Evolutionary conservation across 2,113 vertebrate species (phyloP).

Genomic region (Semicossyphus pulcher): DNA sequence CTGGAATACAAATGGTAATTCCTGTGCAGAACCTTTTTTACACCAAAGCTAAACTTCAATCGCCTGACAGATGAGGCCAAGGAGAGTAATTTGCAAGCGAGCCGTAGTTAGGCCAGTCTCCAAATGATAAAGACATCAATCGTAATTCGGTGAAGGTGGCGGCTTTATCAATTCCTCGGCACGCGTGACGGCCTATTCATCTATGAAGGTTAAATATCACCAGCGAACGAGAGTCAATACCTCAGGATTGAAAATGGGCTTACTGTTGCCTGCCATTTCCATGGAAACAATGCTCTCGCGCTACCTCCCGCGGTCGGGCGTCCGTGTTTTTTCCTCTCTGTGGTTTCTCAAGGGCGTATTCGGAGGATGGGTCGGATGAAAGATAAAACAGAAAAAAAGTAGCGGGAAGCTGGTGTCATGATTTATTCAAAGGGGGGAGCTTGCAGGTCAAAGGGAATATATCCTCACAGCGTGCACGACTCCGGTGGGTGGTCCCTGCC

Average conservation of each 20-base stretch:
- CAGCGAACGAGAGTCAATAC: constrained; percentile 80
- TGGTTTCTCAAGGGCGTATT: constrained; percentile 76
- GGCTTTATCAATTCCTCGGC: constrained; percentile 72
- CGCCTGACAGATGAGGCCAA: constrained; percentile 62
- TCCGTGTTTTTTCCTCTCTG: constrained; percentile 37
- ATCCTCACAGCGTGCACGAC: constrained; percentile 50
- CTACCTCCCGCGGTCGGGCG: constrained; percentile 43
- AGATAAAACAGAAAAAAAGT: constrained; percentile 63
- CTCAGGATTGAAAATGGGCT: constrained; percentile 77
- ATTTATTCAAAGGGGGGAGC: constrained; percentile 77
- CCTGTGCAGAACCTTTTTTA: constrained; percentile 2
- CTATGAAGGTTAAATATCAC: constrained; percentile 82
- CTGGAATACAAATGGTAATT: constrained; percentile 9
- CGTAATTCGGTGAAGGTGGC: constrained; percentile 60
- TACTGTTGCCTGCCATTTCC: constrained; percentile 75
- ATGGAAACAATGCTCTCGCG: constrained; percentile 80
- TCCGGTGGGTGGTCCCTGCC: constrained; percentile 62
- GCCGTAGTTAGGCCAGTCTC: constrained; percentile 58
- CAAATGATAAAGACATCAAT: constrained; percentile 79
- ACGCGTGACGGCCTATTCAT: constrained; percentile 67
- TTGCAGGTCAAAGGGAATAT: constrained; percentile 73
- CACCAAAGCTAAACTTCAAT: constrained; percentile 43
- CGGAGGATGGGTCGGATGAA: constrained; percentile 55
- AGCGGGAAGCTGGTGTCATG: constrained; percentile 60
- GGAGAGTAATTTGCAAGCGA: constrained; percentile 64